Evolutionary conservation across 1,140 invertebrate species (phyloP), one percentile per base, ranked within the genome.

Genomic region (Polypedilum pembai): DNA sequence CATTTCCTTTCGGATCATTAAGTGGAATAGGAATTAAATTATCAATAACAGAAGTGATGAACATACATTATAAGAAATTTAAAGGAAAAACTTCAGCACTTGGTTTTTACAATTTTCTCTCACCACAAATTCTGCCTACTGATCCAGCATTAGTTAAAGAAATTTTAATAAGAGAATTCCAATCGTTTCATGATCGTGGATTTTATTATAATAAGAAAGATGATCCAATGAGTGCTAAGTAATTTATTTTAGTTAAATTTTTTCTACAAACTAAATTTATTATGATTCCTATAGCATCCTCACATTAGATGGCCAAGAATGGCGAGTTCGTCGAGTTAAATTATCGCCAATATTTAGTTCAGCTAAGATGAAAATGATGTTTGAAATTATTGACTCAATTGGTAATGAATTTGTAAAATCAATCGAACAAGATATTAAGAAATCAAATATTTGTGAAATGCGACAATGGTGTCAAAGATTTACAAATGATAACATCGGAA

Each of bases 301-400:
- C 41, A 80, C 82, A 63, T 74, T 77, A 33, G 75, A 78, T 69
- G 80, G 77, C 8, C n/a, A 65, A 40, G 76, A 79, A 65, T 88
- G 86, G 86, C 83, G 82, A 76, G 76, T 80, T 18, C 78, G 86
- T 1, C 79, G 86, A 73, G 78, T 74, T 8, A 81, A 82, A 66
- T 78, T 87, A 12, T 82, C 82, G 0, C 84, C 85, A 2, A 80
- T 85, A 7, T 87, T 87, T 76, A 84, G 84, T 24, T 86, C 86
- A 0, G 85, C 85, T 5, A 90, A 89, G 79, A 83, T 90, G 77
- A 88, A 86, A 77, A 84, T 78, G 15, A 87, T 87, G 85, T 86
- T 85, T 77, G 79, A 82, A 74, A 82, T 82, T 7, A 83, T 86
- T 63, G 82, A 83, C 4, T 78, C 82, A 3, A 83, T 84, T 76